A percentile compares a stretch with the other conserved stretches of the same genome.
These are phyloP conservation scores for Pammene aurita DNA, from an alignment of 2,888 invertebrate species.

Conservation along the genomic window DNA sequence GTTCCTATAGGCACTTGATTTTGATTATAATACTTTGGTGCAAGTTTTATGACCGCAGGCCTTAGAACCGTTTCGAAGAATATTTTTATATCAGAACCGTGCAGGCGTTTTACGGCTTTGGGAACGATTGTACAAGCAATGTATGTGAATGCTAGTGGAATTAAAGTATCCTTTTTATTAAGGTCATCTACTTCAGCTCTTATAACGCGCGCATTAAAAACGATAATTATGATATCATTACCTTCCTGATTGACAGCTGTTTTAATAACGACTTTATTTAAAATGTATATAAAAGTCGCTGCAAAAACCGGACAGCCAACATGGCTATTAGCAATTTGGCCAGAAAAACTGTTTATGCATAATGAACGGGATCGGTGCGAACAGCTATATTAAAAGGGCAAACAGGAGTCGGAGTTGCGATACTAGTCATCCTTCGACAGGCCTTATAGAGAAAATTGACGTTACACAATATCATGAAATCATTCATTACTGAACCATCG, in stretches of 20 bases:
- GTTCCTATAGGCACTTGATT: slow-evolving; percentile 47
- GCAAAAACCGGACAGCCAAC: slow-evolving; percentile 62
- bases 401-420: slow-evolving; percentile 59
- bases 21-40: slow-evolving; percentile 58
- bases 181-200: slow-evolving; percentile 48
- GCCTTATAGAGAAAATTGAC: slow-evolving; percentile 57
- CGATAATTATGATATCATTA: slow-evolving; percentile 51
- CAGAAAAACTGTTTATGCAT: slow-evolving; percentile 63
- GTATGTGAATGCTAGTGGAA: slow-evolving; percentile 54
- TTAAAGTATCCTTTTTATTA: slow-evolving; percentile 52
- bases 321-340: slow-evolving; percentile 71
- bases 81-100: slow-evolving; percentile 59
- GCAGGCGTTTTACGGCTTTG: slow-evolving; percentile 55
- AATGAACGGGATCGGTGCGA: slow-evolving; percentile 71
- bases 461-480: slow-evolving; percentile 57
- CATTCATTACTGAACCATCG: slow-evolving; percentile 49
- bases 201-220: slow-evolving; percentile 36
- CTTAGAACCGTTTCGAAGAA: slow-evolving; percentile 48
- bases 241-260: slow-evolving; percentile 58
- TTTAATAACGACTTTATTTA: slow-evolving; percentile 68
- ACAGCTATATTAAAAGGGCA: slow-evolving; percentile 74
- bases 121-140: slow-evolving; percentile 51
- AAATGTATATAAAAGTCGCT: slow-evolving; percentile 63
- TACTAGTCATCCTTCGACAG: slow-evolving; percentile 64
- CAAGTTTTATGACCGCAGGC: slow-evolving; percentile 64